Evolutionary conservation across 2,888 invertebrate genomes (phyloP).

Genomic region (Dicyrtomina minuta): DNA sequence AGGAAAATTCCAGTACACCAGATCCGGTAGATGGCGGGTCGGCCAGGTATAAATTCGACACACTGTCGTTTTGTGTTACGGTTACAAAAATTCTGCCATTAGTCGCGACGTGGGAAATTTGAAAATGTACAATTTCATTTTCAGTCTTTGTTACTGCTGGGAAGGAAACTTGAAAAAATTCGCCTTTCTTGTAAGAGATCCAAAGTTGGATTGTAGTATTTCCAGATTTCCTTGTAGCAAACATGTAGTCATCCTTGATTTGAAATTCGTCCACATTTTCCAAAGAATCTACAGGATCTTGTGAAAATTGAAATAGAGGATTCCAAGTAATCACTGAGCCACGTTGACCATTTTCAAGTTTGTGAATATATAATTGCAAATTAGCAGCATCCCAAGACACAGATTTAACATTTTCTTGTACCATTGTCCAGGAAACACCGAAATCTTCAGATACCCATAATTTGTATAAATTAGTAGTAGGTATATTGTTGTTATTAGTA

Average conservation of each 20-base stretch:
- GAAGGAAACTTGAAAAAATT: slow-evolving; percentile 73
- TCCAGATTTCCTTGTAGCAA: slow-evolving; percentile 70
- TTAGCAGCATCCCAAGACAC: slow-evolving; percentile 68
- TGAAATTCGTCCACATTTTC: slow-evolving; percentile 77
- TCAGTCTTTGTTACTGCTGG: slow-evolving; percentile 66
- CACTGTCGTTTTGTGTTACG: slow-evolving; percentile 72
- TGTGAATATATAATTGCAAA: too few species aligned
- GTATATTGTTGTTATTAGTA: slow-evolving; percentile 23
- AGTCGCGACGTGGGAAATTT: too few species aligned
- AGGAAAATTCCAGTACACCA: slow-evolving; percentile 68
- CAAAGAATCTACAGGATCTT: too few species aligned
- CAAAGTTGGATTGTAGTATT: slow-evolving; percentile 66
- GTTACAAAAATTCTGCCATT: slow-evolving; percentile 75
- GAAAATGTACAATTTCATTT: slow-evolving; percentile 31
- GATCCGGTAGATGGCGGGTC: slow-evolving; percentile 61
- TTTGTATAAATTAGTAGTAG: slow-evolving; percentile 59
- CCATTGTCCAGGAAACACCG: slow-evolving; percentile 69
- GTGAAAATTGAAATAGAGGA: too few species aligned
- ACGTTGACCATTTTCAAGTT: too few species aligned
- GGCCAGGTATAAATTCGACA: slow-evolving; percentile 76
- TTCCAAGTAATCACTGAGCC: too few species aligned
- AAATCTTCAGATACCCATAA: slow-evolving; percentile 75
- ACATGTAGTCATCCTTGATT: slow-evolving; percentile 80
- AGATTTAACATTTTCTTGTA: slow-evolving; percentile 74
- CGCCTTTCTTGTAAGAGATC: slow-evolving; percentile 73